These are phyloP conservation scores for Graptemys geographica DNA, from an alignment of 2,797 vertebrate genomes.

Conservation along the genomic window DNA sequence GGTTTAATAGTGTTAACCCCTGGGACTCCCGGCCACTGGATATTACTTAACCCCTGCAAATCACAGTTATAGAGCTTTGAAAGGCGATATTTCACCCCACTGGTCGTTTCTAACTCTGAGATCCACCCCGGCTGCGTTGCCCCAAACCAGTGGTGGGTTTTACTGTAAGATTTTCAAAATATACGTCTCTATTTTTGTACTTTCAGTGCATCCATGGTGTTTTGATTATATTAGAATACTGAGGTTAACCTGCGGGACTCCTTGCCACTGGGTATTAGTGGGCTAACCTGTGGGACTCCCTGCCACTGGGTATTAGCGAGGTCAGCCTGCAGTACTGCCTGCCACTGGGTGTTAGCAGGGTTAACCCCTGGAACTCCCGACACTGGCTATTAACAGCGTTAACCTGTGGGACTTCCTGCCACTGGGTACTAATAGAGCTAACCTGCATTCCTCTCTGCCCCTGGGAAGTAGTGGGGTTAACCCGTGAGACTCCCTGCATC, in stretches of 20 bases:
- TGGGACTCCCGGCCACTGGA: background rate
- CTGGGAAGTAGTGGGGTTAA: background rate
- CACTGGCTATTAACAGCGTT: background rate
- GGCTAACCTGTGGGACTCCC: background rate
- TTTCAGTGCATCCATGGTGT: background rate
- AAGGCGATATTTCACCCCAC: background rate
- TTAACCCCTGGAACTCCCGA: background rate
- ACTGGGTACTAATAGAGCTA: background rate
- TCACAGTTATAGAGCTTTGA: background rate
- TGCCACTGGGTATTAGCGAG: background rate
- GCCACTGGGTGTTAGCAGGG: background rate
- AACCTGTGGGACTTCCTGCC: background rate
- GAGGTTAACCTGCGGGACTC: background rate
- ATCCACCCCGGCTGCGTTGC: background rate
- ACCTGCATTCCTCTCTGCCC: background rate
- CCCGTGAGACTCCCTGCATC: background rate
- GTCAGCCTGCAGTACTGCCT: background rate
- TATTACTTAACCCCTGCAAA: background rate
- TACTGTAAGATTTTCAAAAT: background rate
- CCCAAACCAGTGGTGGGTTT: background rate
- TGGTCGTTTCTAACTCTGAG: background rate
- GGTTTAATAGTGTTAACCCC: background rate
- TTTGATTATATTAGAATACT: background rate
- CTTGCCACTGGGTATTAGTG: background rate
- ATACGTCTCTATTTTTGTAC: constrained; percentile 41